Evolutionary conservation across 1,140 invertebrate species (phyloP).

Genomic region (Coptotermes formosanus): DNA sequence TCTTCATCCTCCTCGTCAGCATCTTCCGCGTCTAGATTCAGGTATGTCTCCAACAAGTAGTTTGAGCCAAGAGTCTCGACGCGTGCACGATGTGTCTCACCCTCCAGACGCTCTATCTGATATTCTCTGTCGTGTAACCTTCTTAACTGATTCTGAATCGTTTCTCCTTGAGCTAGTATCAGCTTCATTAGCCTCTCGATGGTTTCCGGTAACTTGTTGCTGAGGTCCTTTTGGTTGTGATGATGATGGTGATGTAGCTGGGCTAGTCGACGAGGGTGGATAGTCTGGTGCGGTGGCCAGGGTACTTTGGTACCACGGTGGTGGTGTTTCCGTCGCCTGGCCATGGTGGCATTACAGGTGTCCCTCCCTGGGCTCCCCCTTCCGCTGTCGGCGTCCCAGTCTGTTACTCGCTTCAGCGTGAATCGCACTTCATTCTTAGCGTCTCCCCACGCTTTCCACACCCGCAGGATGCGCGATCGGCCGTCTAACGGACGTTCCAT

Average conservation of each 20-base stretch:
- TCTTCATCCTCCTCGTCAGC: conserved; percentile 43
- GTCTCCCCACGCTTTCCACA: conserved; percentile 73
- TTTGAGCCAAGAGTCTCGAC: conserved; percentile 75
- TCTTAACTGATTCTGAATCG: conserved; percentile 71
- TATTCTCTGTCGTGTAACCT: conserved; percentile 69
- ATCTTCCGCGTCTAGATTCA: conserved; percentile 56
- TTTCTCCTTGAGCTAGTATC: conserved; percentile 76
- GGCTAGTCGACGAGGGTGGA: conserved; percentile 38
- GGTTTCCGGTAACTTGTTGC: conserved; percentile 46
- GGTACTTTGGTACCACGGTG: conserved; percentile 22
- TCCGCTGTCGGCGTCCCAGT: conserved; percentile 40
- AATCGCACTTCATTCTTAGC: conserved; percentile 65
- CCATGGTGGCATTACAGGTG: background rate
- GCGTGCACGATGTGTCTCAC: conserved; percentile 66
- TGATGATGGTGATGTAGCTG: conserved; percentile 31
- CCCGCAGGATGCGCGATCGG: conserved; percentile 67
- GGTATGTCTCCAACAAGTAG: conserved; percentile 77
- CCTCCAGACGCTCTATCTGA: conserved; percentile 72
- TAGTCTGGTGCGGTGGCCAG: conserved; percentile 32
- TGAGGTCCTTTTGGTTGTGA: conserved; percentile 27
- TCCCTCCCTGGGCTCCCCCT: conserved; percentile 36
- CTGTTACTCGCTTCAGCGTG: conserved; percentile 45
- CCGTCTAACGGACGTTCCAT: conserved; percentile 69
- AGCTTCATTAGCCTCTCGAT: conserved; percentile 71
- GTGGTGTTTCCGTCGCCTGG: background rate